Evolutionary conservation across 2,888 invertebrate species (phyloP).

Genomic region (Brachypterus glaber): DNA sequence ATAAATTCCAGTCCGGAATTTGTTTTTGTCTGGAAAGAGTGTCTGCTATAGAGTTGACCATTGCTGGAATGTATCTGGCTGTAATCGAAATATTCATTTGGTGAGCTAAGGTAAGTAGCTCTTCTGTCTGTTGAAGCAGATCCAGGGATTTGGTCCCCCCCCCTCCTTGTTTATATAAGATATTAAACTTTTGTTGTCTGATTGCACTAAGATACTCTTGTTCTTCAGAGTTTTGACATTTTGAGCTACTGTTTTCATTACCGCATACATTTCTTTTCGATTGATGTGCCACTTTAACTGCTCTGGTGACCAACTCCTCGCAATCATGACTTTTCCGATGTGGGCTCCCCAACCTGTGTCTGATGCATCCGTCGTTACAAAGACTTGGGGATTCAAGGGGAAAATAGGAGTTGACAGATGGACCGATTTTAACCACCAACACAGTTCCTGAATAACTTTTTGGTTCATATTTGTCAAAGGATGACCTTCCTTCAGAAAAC

Average conservation of each 20-base stretch:
- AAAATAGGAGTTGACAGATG: slow-evolving; percentile 12
- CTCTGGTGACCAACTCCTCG: slow-evolving; percentile 8
- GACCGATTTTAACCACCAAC: slow-evolving; percentile 17
- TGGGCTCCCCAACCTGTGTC: slow-evolving; percentile 18
- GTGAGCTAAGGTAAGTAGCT: not conserved
- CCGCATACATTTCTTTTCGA: slow-evolving; percentile 17
- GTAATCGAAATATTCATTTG: slow-evolving; percentile 5
- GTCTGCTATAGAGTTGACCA: slow-evolving; percentile 18
- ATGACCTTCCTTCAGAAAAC: not conserved
- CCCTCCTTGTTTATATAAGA: slow-evolving; percentile 8
- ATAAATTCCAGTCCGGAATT: slow-evolving; percentile 17
- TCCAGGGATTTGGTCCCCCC: slow-evolving; percentile 1
- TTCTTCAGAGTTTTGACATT: slow-evolving; percentile 3
- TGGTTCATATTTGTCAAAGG: not conserved
- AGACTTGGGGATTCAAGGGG: slow-evolving; percentile 11
- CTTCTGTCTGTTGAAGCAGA: not conserved
- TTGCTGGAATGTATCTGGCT: slow-evolving; percentile 13
- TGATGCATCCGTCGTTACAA: slow-evolving; percentile 19
- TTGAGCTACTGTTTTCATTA: slow-evolving; percentile 8
- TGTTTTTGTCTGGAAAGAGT: slow-evolving; percentile 11
- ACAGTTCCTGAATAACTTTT: slow-evolving; percentile 7
- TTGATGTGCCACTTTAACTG: slow-evolving; percentile 19
- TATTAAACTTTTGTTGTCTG: slow-evolving; percentile 19
- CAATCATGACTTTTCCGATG: slow-evolving; percentile 5
- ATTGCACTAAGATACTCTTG: slow-evolving; percentile 15